Conservation (phyloP, 1,140 invertebrate genomes). For the Gonatopus flavifemur region DNA sequence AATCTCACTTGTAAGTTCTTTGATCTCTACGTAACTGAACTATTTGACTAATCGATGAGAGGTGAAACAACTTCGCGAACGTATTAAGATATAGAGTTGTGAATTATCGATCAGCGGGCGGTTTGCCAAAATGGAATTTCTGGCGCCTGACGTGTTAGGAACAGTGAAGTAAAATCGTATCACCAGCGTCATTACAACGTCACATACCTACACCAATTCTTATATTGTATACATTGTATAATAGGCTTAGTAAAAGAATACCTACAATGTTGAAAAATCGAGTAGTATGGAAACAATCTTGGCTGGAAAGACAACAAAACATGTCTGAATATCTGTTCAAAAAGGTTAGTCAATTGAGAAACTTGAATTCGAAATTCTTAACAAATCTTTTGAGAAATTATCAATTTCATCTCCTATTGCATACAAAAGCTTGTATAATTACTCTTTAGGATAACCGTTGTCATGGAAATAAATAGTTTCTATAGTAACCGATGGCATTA, state of each 20-base stretch:
- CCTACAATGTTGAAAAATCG: constrained; percentile 33
- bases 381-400: no score
- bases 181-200: no score
- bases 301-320: constrained; percentile 6
- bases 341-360: constrained; percentile 26
- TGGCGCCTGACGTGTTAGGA: background rate
- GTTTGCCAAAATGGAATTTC: constrained; percentile 8
- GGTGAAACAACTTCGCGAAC: background rate
- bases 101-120: constrained; percentile 9
- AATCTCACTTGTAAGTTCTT: no score
- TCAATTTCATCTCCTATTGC: no score
- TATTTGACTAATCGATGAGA: background rate
- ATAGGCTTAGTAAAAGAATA: constrained; percentile 40
- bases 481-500: no score
- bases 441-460: no score
- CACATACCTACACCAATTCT: constrained; percentile 12
- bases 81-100: background rate
- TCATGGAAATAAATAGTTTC: no score
- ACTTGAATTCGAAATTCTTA: no score
- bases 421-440: no score
- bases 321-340: constrained; percentile 36
- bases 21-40: no score
- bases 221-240: no score
- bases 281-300: constrained; percentile 8
- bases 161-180: constrained; percentile 12